Base-by-base conservation (phyloP, 2,888 invertebrate genomes). In the Lasius fuliginosus region DNA sequence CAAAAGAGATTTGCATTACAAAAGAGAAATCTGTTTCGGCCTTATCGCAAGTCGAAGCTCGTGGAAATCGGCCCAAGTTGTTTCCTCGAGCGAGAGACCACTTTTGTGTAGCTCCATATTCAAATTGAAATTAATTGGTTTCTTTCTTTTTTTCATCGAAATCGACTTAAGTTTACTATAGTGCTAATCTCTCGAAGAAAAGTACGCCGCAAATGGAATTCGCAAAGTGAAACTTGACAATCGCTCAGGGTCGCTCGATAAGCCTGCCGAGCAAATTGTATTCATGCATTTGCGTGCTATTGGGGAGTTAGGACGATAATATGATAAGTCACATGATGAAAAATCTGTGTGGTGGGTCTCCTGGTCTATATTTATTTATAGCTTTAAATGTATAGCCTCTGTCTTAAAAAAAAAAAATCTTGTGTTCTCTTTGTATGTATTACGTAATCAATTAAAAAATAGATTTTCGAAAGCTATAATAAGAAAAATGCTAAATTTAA, bases 1-100 rank as follows among this genome's bases (percentile, higher is more conserved):
- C 65, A 6, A 46, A 27, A 49, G 64, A 85, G 83, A 90, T 89
- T 89, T 89, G 87, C 89, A 89, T 88, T 86, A 62, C 83, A 87
- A 83, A 79, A 86, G 87, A 46, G 40, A 81, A 81, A 81, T 81
- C 73, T 81, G 79, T 71, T 79, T 79, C 42, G 58, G 58, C 23
- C 79, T 81, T 81, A 81, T 73, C 73, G 46, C 36, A 30, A 68
- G 30, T 9, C 68, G 67, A 49, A 68, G 40, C 42, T 58, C 36
- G 69, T 27, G 53, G 9, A 77, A 68, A 77, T 40, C 77, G 27
- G n/a, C 27, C 9, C 40, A 53, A 76, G 36, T 23, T 27, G 36
- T 53, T 76, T 53, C 18, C 33, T n/a, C 36, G 18, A n/a, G 46
- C 15, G 75, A 15, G n/a, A 27, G 42, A 33, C 42, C 56, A 42